Evolutionary conservation across 2,888 invertebrate genomes (phyloP).

Genomic region (Aquatica leii): DNA sequence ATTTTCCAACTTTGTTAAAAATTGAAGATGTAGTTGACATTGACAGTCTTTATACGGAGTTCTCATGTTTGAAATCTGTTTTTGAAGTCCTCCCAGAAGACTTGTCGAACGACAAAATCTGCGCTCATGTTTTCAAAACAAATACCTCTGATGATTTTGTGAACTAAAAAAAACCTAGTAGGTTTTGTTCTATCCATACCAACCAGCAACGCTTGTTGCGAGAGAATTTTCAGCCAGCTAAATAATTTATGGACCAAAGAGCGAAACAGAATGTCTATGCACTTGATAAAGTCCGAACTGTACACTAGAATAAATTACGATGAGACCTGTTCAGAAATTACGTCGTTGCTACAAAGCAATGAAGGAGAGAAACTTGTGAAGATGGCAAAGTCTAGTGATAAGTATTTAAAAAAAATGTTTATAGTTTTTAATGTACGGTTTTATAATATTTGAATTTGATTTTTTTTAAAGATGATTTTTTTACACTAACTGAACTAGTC

Average conservation of each 20-base stretch:
- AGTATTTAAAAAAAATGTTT: neutral
- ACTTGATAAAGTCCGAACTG: neutral
- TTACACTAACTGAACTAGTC: neutral
- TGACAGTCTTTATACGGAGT: too few species aligned
- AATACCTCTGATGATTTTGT: too few species aligned
- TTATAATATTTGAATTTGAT: neutral
- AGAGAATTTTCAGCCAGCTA: too few species aligned
- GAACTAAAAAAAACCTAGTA: neutral
- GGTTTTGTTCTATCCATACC: neutral
- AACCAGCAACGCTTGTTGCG: neutral
- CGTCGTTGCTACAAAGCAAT: neutral
- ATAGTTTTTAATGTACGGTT: neutral
- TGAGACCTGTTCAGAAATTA: neutral
- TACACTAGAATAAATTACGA: neutral
- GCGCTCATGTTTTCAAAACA: neutral
- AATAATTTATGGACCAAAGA: too few species aligned
- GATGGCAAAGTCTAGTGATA: neutral
- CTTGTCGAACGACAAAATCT: neutral
- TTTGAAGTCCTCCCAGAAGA: neutral
- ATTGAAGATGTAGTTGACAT: neutral
- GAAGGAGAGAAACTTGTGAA: neutral
- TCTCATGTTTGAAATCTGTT: too few species aligned
- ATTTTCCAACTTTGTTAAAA: too few species aligned
- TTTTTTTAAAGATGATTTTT: neutral
- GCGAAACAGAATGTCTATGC: too few species aligned